Evolutionary conservation across 1,140 invertebrate genomes (phyloP), one percentile per base, ranked within the genome.

Genomic region (Hypsibius dujardini): DNA sequence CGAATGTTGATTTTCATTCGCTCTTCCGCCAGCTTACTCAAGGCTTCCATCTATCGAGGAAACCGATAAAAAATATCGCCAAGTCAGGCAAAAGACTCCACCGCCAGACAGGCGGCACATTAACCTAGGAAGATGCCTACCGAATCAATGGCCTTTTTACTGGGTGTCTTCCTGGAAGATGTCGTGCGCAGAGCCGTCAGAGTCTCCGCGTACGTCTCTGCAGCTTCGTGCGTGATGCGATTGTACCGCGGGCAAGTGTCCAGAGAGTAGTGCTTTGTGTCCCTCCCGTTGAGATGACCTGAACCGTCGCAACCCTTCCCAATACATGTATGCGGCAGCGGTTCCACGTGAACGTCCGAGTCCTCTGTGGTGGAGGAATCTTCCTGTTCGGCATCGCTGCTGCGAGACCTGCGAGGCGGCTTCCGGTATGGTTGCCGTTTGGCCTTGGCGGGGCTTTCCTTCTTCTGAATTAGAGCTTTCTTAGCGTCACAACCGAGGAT

Each of bases 361-460:
- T 67, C 62, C 3, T 67, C 62, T 12, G 42, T 42, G 45, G 62
- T 15, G 3, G 62, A 67, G 7, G 62, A 67, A 42, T 67, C 62
- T 28, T 28, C 28, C 7, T 42, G 12, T 45, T 67, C 62, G 3
- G 62, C 62, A 7, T 67, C 62, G 12, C 12, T 7, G 42, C 62
- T 67, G 12, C 42, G 12, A 7, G 62, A 67, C 12, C 42, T 12
- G 62, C 62, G 62, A 15, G 12, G 62, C 12, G 12, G 62, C 45
- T 12, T 56, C n/a, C n/a, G 62, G 12, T 67, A 15, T 15, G 62
- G 12, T 67, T 67, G 12, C 62, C 12, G 62, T 67, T 67, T 67
- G 12, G 12, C 3, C 42, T 67, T 67, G 62, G 42, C 12, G 42
- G 62, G 42, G 42, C 28, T 28, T 28, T 28, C 28, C 28, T 42